Conservation (phyloP, 2,888 invertebrate species). For the Amphipyra berbera region DNA sequence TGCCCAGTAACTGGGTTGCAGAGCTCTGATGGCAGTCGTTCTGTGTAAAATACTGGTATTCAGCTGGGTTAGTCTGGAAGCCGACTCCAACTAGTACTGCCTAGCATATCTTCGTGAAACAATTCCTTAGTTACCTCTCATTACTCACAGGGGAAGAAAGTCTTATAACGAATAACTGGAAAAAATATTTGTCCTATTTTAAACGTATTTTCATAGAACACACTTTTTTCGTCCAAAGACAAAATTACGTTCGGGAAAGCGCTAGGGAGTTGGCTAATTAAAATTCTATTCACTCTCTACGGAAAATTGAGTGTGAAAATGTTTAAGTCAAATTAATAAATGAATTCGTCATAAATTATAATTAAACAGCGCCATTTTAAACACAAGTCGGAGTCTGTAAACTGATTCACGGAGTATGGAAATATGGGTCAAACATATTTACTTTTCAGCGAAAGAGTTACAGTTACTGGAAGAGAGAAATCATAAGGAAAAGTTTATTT, state of each 20-base stretch:
- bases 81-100: no score
- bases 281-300: slow-evolving; percentile 40
- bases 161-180: no score
- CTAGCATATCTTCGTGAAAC: no score
- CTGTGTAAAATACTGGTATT: no score
- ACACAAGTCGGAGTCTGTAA: slow-evolving; percentile 42
- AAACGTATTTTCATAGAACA: slow-evolving; percentile 8
- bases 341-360: slow-evolving; percentile 35
- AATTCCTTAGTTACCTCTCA: no score
- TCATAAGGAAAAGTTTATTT: neutral
- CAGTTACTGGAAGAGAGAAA: slow-evolving; percentile 30
- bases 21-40: no score
- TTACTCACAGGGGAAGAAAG: no score
- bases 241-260: slow-evolving; percentile 11
- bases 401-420: slow-evolving; percentile 60
- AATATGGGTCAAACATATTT: slow-evolving; percentile 61
- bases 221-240: slow-evolving; percentile 8
- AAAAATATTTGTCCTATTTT: neutral
- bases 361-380: slow-evolving; percentile 34
- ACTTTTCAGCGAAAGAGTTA: slow-evolving; percentile 24
- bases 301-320: slow-evolving; percentile 39
- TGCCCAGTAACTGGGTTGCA: no score
- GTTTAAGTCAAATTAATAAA: slow-evolving; percentile 33
- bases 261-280: slow-evolving; percentile 27
- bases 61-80: no score